These are phyloP conservation scores for Pheosia tremula DNA, from an alignment of 2,888 invertebrate species.

Conservation along the genomic window DNA sequence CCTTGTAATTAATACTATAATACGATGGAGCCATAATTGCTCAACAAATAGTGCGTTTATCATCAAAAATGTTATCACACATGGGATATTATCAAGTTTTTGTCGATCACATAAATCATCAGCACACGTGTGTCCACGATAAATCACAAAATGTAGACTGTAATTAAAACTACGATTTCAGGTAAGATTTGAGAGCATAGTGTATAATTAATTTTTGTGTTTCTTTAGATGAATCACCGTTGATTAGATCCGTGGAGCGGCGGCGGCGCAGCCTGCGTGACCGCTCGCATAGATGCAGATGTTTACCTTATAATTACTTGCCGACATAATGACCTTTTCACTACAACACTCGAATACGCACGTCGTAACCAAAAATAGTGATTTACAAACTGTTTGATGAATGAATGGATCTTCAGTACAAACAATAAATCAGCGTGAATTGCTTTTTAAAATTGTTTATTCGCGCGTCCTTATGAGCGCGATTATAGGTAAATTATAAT, in stretches of 20 bases:
- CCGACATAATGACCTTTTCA: constrained; percentile 73
- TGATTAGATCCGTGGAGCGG: constrained; percentile 69
- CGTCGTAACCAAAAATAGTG: constrained; percentile 43
- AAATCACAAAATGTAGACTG: constrained; percentile 70
- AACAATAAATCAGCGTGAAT: constrained; percentile 73
- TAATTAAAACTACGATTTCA: constrained; percentile 80
- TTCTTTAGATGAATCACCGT: constrained; percentile 80
- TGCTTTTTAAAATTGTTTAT: constrained; percentile 76
- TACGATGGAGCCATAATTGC: constrained; percentile 33
- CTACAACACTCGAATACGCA: constrained; percentile 43
- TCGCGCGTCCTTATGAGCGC: constrained; percentile 79
- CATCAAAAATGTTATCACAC: constrained; percentile 31
- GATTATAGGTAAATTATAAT: constrained; percentile 84
- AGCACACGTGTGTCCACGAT: constrained; percentile 67
- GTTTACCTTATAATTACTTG: constrained; percentile 76
- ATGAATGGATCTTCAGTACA: constrained; percentile 60
- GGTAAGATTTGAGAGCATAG: constrained; percentile 72
- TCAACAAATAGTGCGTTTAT: constrained; percentile 30
- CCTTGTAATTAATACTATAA: constrained; percentile 58
- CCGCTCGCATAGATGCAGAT: constrained; percentile 70
- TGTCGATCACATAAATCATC: constrained; percentile 66
- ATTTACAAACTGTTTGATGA: constrained; percentile 47
- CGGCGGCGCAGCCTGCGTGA: constrained; percentile 52
- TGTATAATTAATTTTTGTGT: constrained; percentile 80
- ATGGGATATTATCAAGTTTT: constrained; percentile 25